phyloP scores from a whole-genome alignment of 2,113 vertebrate species.

The Galemys pyrenaicus region DNA sequence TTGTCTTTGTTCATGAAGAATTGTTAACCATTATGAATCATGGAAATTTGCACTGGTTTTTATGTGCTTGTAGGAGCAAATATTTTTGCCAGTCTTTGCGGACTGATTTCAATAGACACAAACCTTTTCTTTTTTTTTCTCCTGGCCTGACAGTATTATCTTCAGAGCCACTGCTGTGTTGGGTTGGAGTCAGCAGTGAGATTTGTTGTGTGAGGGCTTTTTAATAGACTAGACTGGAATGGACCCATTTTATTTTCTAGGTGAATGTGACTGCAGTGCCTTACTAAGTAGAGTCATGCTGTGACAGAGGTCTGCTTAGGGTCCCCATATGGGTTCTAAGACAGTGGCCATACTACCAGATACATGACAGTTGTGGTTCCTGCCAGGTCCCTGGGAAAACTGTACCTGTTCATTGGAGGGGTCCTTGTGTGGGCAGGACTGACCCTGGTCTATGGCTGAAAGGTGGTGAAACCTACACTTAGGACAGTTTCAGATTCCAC shows the following conservation, averaged over 20 bases:
- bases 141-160: not conserved
- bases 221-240: not conserved
- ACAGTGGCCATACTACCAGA: not conserved
- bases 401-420: not conserved
- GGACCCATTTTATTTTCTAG: not conserved
- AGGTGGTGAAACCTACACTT: not conserved
- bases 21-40: too few relatives aligned
- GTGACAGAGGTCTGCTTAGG: not conserved
- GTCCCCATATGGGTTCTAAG: not conserved
- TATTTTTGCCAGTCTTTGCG: not conserved
- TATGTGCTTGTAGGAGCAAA: not conserved
- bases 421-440: not conserved
- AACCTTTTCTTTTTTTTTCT: not conserved
- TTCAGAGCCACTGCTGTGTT: not conserved
- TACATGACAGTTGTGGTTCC: not conserved
- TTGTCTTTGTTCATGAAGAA: not conserved
- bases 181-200: not conserved
- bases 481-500: not conserved
- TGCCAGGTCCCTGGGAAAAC: not conserved
- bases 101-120: not conserved
- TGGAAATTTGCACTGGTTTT: not conserved
- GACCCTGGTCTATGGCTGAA: not conserved
- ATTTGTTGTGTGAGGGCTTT: not conserved
- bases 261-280: not conserved
- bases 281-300: not conserved